phyloP scores from a whole-genome alignment of 2,888 invertebrate genomes.

The Melikaiella ostensackeni region DNA sequence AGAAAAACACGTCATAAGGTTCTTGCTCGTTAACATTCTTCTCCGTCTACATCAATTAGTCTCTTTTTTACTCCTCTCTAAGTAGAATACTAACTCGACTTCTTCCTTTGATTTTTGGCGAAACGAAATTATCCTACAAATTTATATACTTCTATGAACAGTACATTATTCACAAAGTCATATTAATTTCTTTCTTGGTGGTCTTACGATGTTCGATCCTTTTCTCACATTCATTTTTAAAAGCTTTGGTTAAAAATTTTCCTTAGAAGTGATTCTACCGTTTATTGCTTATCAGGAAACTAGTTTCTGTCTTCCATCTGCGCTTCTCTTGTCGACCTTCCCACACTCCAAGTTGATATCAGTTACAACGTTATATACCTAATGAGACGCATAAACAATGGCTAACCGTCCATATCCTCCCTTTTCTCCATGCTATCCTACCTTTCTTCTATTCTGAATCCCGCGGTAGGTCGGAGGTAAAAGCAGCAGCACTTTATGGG shows the following conservation, averaged over 20 bases:
- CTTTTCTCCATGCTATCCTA: slow-evolving; percentile 35
- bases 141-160: background rate
- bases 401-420: slow-evolving; percentile 46
- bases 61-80: background rate
- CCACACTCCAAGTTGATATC: slow-evolving; percentile 45
- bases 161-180: background rate
- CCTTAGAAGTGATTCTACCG: too few relatives aligned
- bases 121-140: background rate
- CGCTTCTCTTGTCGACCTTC: slow-evolving; percentile 25
- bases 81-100: background rate
- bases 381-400: slow-evolving; percentile 69
- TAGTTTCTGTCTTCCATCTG: slow-evolving; percentile 9
- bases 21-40: slow-evolving; percentile 10
- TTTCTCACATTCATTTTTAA: too few relatives aligned
- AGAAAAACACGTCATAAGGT: background rate
- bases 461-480: slow-evolving; percentile 42
- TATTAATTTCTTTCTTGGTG: background rate
- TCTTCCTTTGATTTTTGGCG: background rate
- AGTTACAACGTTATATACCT: slow-evolving; percentile 58
- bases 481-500: slow-evolving; percentile 66
- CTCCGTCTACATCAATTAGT: background rate
- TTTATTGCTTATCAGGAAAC: slow-evolving; percentile 6
- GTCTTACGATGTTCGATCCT: background rate
- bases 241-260: too few relatives aligned
- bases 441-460: background rate